These are phyloP conservation scores for Acanthochromis polyacanthus DNA, from an alignment of 2,113 vertebrate species.

Conservation along the genomic window DNA sequence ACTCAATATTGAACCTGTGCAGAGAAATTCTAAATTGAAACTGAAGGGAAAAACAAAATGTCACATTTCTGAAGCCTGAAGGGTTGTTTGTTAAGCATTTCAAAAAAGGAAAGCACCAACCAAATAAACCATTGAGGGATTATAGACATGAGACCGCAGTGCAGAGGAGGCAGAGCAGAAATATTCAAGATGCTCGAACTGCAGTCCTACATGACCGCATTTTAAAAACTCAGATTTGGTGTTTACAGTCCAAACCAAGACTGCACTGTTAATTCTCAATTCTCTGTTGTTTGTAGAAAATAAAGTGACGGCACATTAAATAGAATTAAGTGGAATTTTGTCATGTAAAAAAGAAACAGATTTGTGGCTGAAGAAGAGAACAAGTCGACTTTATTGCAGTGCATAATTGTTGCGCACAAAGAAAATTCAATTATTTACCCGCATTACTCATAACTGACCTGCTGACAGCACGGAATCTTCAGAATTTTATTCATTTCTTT, in stretches of 20 bases:
- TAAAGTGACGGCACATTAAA: neutral
- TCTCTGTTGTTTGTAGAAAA: neutral
- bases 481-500: neutral
- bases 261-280: neutral
- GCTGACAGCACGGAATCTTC: neutral
- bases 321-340: neutral
- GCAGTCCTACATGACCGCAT: slow-evolving; percentile 9
- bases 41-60: slow-evolving; percentile 10
- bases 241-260: slow-evolving; percentile 11
- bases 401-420: neutral
- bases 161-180: slow-evolving; percentile 44
- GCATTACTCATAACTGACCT: neutral
- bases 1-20: neutral
- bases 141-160: slow-evolving; percentile 37
- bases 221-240: slow-evolving; percentile 3
- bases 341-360: neutral
- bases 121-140: slow-evolving; percentile 48
- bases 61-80: slow-evolving; percentile 2
- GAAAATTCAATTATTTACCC: neutral
- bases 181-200: slow-evolving; percentile 27
- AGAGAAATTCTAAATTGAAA: neutral
- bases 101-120: slow-evolving; percentile 3
- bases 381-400: neutral
- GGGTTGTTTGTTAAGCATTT: slow-evolving; percentile 22
- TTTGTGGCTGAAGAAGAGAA: neutral